Base-by-base conservation (phyloP, 1,140 invertebrate species). In the Eubasilissa regina region DNA sequence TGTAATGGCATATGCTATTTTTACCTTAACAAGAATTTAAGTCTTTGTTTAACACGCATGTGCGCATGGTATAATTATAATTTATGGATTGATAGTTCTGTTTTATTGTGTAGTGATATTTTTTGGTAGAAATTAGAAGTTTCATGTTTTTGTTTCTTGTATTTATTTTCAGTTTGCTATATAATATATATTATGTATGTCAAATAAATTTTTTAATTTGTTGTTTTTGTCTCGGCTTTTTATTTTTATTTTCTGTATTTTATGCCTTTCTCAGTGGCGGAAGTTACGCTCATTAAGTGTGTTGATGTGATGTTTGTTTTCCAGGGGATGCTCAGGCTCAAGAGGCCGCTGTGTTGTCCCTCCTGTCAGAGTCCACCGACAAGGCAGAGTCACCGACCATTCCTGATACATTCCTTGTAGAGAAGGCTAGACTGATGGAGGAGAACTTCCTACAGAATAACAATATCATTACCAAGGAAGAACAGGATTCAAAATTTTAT, bases 381-480 rank as follows among this genome's bases (percentile, higher is more conserved):
- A 15, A 19, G 25, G 25, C 25, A 1, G 25, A 35, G 25, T 35
- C 25, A 6, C 25, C 17, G n/a, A 58, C 55, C 15, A 19, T 4
- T 21, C 12, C 55, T 15, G 25, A 35, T 35, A 35, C 25, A 35
- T 35, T 35, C 25, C 25, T 35, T 35, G 25, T 35, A 35, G 25
- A 56, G 55, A 58, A 21, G 15, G 55, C 15, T 10, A 15, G 6
- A 6, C 53, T 56, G n/a, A 56, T 88, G 72, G 86, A 86, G 80
- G 87, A 85, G 70, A 84, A 85, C n/a, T 85, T 87, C 83, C 77
- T 87, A 81, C 86, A 86, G 79, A 88, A 88, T 84, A 88, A 88
- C 83, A 88, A 87, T 83, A 80, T 83, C 12, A 75, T 80, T n/a
- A 62, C 60, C n/a, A 75, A 77, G 25, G 81, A 70, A n/a, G 75